A percentile compares a stretch with the other conserved stretches of the same genome.
These are phyloP conservation scores for Acropora yongei DNA, from an alignment of 64 coral and sea anemone species.

Conservation along the genomic window DNA sequence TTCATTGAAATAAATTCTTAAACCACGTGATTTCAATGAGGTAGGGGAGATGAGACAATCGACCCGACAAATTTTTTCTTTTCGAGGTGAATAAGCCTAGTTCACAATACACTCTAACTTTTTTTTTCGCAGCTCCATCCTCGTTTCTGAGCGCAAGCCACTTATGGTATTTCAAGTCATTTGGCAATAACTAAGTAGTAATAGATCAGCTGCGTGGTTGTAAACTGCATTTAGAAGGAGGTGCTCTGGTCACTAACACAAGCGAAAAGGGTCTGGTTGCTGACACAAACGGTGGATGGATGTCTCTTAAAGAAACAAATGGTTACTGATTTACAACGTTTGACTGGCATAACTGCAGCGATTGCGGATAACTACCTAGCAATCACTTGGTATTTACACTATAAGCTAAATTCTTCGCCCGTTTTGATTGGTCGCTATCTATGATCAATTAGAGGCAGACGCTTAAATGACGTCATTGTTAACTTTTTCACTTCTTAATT, in stretches of 20 bases:
- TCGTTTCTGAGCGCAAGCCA: constrained; percentile 42
- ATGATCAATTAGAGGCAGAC: no score
- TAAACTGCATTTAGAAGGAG: constrained; percentile 50
- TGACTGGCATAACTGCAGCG: not conserved
- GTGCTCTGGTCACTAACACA: constrained; percentile 48
- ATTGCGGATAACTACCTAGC: not conserved
- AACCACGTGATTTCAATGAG: no score
- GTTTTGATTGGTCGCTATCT: no score
- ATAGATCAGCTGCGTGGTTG: constrained; percentile 48
- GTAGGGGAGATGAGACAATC: no score
- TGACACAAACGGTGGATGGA: constrained; percentile 67
- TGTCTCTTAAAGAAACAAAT: constrained; percentile 76
- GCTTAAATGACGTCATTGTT: no score
- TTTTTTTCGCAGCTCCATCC: constrained; percentile 32
- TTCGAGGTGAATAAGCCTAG: no score
- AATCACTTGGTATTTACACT: no score
- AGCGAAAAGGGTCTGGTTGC: constrained; percentile 51
- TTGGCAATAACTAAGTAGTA: constrained; percentile 29
- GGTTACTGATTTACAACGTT: constrained; percentile 2
- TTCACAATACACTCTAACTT: no score
- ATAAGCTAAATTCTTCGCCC: no score
- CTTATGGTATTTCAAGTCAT: constrained; percentile 64
- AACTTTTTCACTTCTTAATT: no score
- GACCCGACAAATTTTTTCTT: no score
- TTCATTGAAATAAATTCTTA: no score